Conservation (phyloP, 1,140 invertebrate genomes). For the Schmidtea mediterranea region DNA sequence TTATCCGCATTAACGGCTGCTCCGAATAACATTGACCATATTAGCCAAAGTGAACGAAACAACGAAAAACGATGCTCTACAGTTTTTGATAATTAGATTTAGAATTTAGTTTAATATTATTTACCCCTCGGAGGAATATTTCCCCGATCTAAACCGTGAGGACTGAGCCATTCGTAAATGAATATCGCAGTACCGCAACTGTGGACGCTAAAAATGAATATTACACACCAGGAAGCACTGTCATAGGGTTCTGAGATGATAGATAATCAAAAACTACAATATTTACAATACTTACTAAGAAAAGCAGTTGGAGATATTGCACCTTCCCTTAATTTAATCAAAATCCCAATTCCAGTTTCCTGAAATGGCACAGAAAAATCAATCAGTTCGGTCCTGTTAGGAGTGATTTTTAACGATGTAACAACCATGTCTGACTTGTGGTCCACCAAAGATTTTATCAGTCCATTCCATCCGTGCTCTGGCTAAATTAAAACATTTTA, state of each 20-base stretch:
- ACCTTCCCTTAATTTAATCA: constrained; percentile 80
- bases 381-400: constrained; percentile 54
- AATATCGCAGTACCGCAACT: constrained; percentile 82
- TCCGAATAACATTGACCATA: too few relatives aligned
- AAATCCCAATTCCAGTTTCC: constrained; percentile 87
- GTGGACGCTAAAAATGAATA: constrained; percentile 81
- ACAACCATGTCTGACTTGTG: constrained; percentile 75
- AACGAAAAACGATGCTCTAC: too few relatives aligned
- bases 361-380: constrained; percentile 90
- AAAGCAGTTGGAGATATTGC: constrained; percentile 97
- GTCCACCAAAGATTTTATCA: constrained; percentile 68
- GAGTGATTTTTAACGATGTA: constrained; percentile 85
- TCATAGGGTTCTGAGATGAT: constrained; percentile 64
- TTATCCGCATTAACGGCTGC: too few relatives aligned
- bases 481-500: too few relatives aligned
- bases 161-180: constrained; percentile 59
- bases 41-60: too few relatives aligned
- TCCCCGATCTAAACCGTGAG: constrained; percentile 18
- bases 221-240: constrained; percentile 83
- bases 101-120: too few relatives aligned
- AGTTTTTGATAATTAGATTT: too few relatives aligned
- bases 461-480: constrained; percentile 54
- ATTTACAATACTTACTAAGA: constrained; percentile 34
- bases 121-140: too few relatives aligned
- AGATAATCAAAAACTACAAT: too few relatives aligned